A percentile compares a stretch with the other conserved stretches of the same genome.
Conservation (phyloP, 2,113 vertebrate genomes). For the Monopterus albus region DNA sequence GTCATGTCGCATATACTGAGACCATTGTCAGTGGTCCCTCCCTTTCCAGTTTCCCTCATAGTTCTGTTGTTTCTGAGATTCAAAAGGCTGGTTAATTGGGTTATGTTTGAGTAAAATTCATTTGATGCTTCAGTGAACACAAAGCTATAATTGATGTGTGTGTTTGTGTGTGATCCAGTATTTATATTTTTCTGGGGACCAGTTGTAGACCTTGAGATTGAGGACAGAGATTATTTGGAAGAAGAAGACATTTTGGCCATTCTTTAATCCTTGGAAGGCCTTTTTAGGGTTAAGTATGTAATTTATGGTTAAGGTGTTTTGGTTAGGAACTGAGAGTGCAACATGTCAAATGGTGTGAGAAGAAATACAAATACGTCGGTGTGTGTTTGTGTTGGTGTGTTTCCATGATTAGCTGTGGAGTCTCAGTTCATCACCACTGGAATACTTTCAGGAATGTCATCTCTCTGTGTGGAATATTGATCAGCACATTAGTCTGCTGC, state of each 20-base stretch:
- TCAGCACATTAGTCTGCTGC: constrained; percentile 57
- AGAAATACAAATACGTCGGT: too few species aligned
- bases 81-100: neutral
- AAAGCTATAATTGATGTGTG: neutral
- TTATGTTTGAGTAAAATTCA: neutral
- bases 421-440: constrained; percentile 40
- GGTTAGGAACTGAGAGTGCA: too few species aligned
- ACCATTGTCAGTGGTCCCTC: too few species aligned
- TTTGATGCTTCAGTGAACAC: neutral
- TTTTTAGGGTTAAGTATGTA: too few species aligned
- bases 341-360: too few species aligned
- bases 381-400: constrained; percentile 5
- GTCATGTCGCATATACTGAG: too few species aligned
- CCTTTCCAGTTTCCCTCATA: neutral
- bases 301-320: too few species aligned
- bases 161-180: too few species aligned
- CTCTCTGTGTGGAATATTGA: constrained; percentile 59
- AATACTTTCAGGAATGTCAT: constrained; percentile 57
- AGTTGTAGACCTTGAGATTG: neutral
- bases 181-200: neutral
- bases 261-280: neutral
- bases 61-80: neutral
- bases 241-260: neutral
- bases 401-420: constrained; percentile 55
- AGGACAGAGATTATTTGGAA: too few species aligned